Evolutionary conservation across 1,140 invertebrate species (phyloP).

Genomic region (Drosophila pallidifrons): DNA sequence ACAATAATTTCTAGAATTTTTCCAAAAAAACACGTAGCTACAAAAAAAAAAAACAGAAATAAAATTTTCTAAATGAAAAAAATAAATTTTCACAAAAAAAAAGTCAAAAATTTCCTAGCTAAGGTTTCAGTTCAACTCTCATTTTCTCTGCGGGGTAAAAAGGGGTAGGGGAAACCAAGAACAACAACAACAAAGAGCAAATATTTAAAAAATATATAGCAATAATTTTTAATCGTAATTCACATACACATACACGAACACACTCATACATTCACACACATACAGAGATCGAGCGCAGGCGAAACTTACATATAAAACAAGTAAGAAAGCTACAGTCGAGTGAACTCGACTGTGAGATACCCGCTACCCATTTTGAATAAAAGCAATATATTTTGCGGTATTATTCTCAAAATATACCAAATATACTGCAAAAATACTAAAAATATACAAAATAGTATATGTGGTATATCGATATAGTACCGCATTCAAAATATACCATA

Average conservation of each 20-base stretch:
- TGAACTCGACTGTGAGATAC: no score
- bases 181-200: conserved; percentile 39
- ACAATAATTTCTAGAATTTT: conserved; percentile 65
- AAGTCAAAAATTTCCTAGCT: conserved; percentile 68
- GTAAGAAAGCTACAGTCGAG: no score
- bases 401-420: no score
- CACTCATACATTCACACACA: conserved; percentile 6
- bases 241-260: conserved; percentile 2
- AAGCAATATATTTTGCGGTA: no score
- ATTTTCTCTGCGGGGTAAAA: conserved; percentile 30
- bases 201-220: conserved; percentile 59
- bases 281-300: conserved; percentile 47
- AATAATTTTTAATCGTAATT: conserved; percentile 67
- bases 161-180: conserved; percentile 31
- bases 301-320: conserved; percentile 48
- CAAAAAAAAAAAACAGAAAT: neutral
- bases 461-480: no score
- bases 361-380: no score
- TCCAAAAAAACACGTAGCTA: neutral
- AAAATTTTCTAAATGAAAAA: neutral
- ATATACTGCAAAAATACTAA: no score
- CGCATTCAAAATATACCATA: no score
- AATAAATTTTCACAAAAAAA: conserved; percentile 2
- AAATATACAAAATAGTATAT: no score
- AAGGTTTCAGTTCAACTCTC: conserved; percentile 74